Conservation (phyloP, 2,888 invertebrate species). For the Baccha elongata region DNA sequence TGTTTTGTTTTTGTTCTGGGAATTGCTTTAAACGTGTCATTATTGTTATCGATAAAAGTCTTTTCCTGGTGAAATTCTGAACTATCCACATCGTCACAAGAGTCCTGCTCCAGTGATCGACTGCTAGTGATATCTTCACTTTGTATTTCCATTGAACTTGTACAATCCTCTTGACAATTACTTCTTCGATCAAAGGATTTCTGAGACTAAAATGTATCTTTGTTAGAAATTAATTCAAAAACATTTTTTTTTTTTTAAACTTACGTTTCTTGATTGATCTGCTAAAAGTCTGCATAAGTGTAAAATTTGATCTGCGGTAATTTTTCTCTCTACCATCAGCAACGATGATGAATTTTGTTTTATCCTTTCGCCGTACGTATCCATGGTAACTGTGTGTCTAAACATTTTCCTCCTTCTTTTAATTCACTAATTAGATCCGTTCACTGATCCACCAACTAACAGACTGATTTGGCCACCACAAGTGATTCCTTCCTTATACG, state of each 20-base stretch:
- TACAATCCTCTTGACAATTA: not conserved
- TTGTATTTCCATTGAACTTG: constrained; percentile 45
- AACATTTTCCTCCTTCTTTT: constrained; percentile 34
- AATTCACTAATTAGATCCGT: constrained; percentile 27
- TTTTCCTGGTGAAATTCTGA: constrained; percentile 33
- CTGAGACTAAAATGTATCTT: constrained; percentile 24
- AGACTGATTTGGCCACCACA: constrained; percentile 62
- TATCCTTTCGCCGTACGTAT: constrained; percentile 58
- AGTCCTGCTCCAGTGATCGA: constrained; percentile 35
- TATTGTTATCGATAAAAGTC: constrained; percentile 9
- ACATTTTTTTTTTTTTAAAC: constrained; percentile 4
- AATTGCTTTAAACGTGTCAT: not conserved
- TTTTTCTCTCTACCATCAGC: constrained; percentile 73
- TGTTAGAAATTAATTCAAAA: not conserved
- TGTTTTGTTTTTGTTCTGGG: constrained; percentile 51
- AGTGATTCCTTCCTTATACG: constrained; percentile 72
- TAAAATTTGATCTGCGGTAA: constrained; percentile 77
- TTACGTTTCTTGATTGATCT: constrained; percentile 77
- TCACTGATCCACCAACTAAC: constrained; percentile 65
- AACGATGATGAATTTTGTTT: constrained; percentile 12
- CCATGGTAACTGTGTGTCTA: constrained; percentile 59
- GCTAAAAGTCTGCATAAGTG: constrained; percentile 79
- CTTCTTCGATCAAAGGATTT: constrained; percentile 33
- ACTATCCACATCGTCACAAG: constrained; percentile 40
- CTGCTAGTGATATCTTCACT: constrained; percentile 58